A percentile compares a stretch with the other conserved stretches of the same genome.
Evolutionary conservation across 64 coral and sea anemone genomes (phyloP).

Genomic region (Catalaphyllia jardinei): DNA sequence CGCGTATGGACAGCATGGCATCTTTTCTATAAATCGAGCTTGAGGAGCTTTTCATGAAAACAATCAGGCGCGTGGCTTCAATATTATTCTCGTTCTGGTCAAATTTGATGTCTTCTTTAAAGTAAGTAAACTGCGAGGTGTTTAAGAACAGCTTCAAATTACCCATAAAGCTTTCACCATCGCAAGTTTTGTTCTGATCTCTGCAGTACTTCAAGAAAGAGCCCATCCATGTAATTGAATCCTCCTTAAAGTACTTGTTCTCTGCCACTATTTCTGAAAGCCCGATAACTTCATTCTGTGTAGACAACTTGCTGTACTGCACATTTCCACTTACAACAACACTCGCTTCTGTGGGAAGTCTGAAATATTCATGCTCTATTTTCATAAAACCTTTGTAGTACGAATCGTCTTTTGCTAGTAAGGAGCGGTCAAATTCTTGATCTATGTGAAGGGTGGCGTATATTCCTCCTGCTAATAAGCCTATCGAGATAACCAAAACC

Average conservation of each 20-base stretch:
- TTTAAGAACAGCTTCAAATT: constrained; percentile 35
- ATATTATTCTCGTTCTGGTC: constrained; percentile 32
- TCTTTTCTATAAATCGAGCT: constrained; percentile 67
- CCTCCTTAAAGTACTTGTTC: constrained; percentile 65
- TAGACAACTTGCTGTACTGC: constrained; percentile 23
- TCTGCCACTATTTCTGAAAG: constrained; percentile 33
- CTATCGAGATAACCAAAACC: constrained; percentile 61
- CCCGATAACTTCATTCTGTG: constrained; percentile 45
- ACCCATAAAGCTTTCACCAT: constrained; percentile 27
- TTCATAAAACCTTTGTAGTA: constrained; percentile 55
- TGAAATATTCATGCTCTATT: constrained; percentile 48
- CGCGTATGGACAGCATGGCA: constrained; percentile 67
- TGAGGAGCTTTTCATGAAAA: constrained; percentile 52
- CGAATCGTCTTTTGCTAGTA: constrained; percentile 65
- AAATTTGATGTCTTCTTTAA: constrained; percentile 70
- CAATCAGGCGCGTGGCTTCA: constrained; percentile 44
- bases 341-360: constrained; percentile 31
- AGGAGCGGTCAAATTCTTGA: constrained; percentile 67
- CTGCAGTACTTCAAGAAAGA: constrained; percentile 47
- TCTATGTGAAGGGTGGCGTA: constrained; percentile 70
- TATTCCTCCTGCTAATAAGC: constrained; percentile 61
- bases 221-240: constrained; percentile 59
- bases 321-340: constrained; percentile 49
- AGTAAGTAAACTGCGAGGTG: constrained; percentile 36
- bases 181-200: constrained; percentile 34